Base-by-base conservation (phyloP, 2,113 vertebrate species). In the Paratilapia polleni region DNA sequence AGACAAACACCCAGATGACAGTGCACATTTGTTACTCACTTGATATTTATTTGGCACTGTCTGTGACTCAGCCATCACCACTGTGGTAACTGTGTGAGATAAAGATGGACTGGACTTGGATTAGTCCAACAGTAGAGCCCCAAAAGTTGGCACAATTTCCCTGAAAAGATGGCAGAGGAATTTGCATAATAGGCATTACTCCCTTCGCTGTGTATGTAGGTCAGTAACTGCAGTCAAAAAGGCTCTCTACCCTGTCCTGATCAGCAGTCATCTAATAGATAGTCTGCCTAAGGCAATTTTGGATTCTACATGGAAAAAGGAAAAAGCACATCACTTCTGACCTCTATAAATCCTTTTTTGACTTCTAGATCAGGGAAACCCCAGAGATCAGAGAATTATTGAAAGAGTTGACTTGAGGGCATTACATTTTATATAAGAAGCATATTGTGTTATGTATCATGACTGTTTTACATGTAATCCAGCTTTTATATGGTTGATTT, bases 151-250 rank as follows among this genome's bases (percentile, higher is more conserved):
- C 94, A 94, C 85, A 89, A 80, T 88, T 94, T 93, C 77, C 61
- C 82, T 89, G 87, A 90, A 93, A 93, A 92, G 88, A 92, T 93
- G 89, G 89, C 81, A 91, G 77, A 89, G 89, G 89, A 94, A 94
- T 94, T 95, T 93, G 93, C 92, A 94, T 95, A 95, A 95, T 86
- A 91, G 91, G 82, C 92, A 94, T 93, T 89, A 87, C 82, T 88
- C 90, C 83, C 82, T 70, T 85, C 85, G 82, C 68, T 93, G 86
- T 93, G 91, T 85, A 94, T 95, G 89, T 95, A 94, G 94, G 95
- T 94, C 95, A 95, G 90, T 87, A 52, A 81, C 91, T 92, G 84
- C 87, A 87, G 88, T 87, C 88, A 93, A 82, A 76, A 78, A 75
- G 78, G 20, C 88, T 84, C 88, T 85, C 85, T 73, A 22, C 78